phyloP scores from a whole-genome alignment of 1,140 invertebrate species.

The Drosophila kohkoa region DNA sequence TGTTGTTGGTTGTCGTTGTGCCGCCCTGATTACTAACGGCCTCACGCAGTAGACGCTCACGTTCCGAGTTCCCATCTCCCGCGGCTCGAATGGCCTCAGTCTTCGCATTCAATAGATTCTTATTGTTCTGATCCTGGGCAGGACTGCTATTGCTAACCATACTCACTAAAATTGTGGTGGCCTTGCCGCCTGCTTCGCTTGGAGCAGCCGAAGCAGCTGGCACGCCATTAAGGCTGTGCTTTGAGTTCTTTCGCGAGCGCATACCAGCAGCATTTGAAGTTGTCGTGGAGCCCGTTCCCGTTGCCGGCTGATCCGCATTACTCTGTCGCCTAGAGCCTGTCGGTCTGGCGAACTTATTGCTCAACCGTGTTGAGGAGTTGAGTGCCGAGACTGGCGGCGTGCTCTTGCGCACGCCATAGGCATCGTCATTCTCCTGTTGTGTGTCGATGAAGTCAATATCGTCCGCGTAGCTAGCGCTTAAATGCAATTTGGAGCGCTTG shows the following conservation, averaged over 20 bases:
- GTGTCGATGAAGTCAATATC: constrained; percentile 92
- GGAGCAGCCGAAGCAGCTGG: constrained; percentile 1
- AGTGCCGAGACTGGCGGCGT: constrained; percentile 46
- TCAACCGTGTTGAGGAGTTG: constrained; percentile 48
- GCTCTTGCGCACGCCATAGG: constrained; percentile 85
- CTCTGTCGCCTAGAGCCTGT: constrained; percentile 56
- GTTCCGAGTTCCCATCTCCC: constrained; percentile 49
- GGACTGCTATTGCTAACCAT: constrained; percentile 62
- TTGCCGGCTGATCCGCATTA: constrained; percentile 57
- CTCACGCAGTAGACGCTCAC: constrained; percentile 74
- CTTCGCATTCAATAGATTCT: constrained; percentile 77
- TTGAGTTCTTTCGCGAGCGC: constrained; percentile 80
- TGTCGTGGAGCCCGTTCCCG: neutral
- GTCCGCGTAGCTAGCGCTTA: constrained; percentile 87
- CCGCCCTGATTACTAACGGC: constrained; percentile 74
- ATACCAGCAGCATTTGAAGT: constrained; percentile 48
- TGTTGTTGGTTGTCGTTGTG: constrained; percentile 6
- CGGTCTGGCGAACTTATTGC: constrained; percentile 64
- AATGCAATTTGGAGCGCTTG: constrained; percentile 88
- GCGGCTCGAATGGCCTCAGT: constrained; percentile 52
- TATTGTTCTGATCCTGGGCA: constrained; percentile 79
- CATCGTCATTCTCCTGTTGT: constrained; percentile 86
- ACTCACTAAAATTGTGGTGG: constrained; percentile 76
- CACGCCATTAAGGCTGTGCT: constrained; percentile 57
- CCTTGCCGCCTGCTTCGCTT: constrained; percentile 33